Evolutionary conservation across 2,888 invertebrate genomes (phyloP), one percentile per base, ranked within the genome.

Genomic region (Xestia c-nigrum): DNA sequence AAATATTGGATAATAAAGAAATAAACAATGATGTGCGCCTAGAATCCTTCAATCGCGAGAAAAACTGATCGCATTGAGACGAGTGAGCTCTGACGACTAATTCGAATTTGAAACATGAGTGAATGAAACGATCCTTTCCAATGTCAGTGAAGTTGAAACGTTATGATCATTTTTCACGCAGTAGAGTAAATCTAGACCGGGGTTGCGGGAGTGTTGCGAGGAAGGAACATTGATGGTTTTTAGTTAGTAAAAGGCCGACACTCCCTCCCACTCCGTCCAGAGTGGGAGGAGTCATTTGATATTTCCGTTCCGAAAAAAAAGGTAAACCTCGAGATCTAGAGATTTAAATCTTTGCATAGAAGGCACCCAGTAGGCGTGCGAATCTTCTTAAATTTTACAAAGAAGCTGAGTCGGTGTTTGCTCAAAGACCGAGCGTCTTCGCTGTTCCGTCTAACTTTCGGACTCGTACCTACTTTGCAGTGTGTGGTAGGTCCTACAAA

Each of bases 391-490:
- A 89, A 91, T 91, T 91, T 88, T 87, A 89, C 89, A 89, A 91
- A 91, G 89, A 88, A 88, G 87, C 88, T 87, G 90, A 91, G 89
- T 88, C 78, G 72, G 82, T 91, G 90, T 92, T 92, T 93, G 89
- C 87, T 83, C 84, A 88, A 88, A 88, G 88, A 89, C 89, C 89
- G 83, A 90, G 84, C 81, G 86, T 83, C 87, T 88, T 88, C 89
- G 89, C 74, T 75, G 73, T 69, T 63, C 81, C 61, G 75, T 74
- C 66, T 64, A 83, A 87, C 70, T 74, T 83, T 55, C 21, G 43
- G 74, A 74, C 19, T 61, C 12, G 9, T 72, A 70, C 24, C 9
- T 31, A 63, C 19, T 19, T 3, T 64, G 43, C 52, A 63, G 14
- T 74, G 74, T 66, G 24, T 2, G 52, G 47, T 68, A 7, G 64